phyloP scores from a whole-genome alignment of 2,888 invertebrate species.

The Lamproptera curius region DNA sequence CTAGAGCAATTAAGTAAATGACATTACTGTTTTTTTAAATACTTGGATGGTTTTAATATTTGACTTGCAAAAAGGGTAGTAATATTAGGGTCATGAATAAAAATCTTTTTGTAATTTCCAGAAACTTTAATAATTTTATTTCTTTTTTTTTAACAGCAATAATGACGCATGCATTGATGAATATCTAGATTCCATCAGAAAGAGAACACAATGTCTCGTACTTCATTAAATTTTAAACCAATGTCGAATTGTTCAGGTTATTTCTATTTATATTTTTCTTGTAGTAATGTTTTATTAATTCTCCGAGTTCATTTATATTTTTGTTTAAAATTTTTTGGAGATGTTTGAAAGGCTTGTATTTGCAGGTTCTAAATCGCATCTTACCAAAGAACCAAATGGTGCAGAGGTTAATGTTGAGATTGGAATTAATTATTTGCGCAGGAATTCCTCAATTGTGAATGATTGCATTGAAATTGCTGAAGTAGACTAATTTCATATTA shows the following conservation, averaged over 20 bases:
- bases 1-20: no score
- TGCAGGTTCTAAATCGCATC: slow-evolving; percentile 43
- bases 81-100: no score
- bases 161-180: slow-evolving; percentile 23
- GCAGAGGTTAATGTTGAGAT: slow-evolving; percentile 55
- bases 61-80: no score
- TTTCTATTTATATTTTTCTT: slow-evolving; percentile 4
- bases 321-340: neutral
- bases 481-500: slow-evolving; percentile 44
- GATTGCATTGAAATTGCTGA: slow-evolving; percentile 39
- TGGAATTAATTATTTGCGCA: slow-evolving; percentile 46
- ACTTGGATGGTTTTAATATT: no score
- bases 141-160: slow-evolving; percentile 26
- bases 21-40: no score
- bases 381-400: slow-evolving; percentile 40
- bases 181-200: slow-evolving; percentile 26
- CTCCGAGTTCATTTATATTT: neutral
- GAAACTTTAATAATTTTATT: no score
- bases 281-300: neutral
- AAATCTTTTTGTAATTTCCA: no score
- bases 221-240: slow-evolving; percentile 11
- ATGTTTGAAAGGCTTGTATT: slow-evolving; percentile 24
- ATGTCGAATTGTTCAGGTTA: slow-evolving; percentile 34
- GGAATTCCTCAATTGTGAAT: slow-evolving; percentile 40
- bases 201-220: slow-evolving; percentile 27